Evolutionary conservation across 2,113 vertebrate species (phyloP).

Genomic region (Zapus hudsonius): DNA sequence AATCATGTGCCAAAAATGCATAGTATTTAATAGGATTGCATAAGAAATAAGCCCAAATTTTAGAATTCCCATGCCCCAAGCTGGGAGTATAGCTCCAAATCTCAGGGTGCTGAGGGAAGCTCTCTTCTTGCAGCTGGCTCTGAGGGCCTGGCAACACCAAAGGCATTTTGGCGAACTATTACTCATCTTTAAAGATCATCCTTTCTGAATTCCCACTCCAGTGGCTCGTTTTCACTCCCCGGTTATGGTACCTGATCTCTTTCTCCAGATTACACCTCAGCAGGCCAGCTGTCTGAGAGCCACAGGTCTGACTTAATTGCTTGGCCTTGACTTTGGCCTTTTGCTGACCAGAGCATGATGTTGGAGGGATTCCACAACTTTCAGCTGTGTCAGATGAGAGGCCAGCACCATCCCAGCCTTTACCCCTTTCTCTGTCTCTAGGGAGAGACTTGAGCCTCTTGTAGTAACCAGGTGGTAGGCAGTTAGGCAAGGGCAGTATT

Average conservation of each 20-base stretch:
- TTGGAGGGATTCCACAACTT: not conserved
- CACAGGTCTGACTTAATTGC: slow-evolving; percentile 6
- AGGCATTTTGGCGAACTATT: slow-evolving; percentile 65
- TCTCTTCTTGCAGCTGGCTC: not conserved
- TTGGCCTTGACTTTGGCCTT: not conserved
- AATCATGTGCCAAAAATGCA: not conserved
- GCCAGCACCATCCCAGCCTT: not conserved
- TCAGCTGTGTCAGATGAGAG: slow-evolving; percentile 6
- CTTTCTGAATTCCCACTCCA: not conserved
- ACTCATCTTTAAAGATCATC: slow-evolving; percentile 64
- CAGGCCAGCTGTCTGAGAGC: not conserved
- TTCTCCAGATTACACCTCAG: rapidly evolving
- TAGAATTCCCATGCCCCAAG: not conserved
- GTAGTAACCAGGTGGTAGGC: too few species aligned
- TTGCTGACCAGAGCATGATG: slow-evolving; percentile 8
- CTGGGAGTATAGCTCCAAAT: too few species aligned
- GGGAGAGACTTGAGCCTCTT: not conserved
- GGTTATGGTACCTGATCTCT: not conserved
- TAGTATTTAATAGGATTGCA: not conserved
- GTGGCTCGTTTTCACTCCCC: not conserved
- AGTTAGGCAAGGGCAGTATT: too few species aligned
- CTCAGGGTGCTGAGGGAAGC: not conserved
- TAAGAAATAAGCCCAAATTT: not conserved
- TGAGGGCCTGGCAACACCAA: slow-evolving; percentile 54
- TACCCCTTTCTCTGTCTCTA: slow-evolving; percentile 30